Evolutionary conservation across 2,888 invertebrate species (phyloP).

Genomic region (Chironomus riparius): DNA sequence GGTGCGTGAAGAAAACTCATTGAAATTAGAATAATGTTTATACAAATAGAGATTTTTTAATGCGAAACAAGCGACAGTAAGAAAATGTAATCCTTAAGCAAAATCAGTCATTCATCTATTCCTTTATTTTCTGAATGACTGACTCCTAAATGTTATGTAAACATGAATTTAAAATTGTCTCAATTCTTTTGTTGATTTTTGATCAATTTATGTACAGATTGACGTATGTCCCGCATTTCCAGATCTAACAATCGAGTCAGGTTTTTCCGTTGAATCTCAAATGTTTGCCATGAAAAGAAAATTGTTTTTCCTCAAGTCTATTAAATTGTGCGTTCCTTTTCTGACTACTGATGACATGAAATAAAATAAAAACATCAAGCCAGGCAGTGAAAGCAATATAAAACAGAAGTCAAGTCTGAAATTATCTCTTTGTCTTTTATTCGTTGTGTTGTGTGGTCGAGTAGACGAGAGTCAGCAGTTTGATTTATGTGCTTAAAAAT

Average conservation of each 20-base stretch:
- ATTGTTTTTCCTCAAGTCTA: too few relatives aligned
- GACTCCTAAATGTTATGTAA: constrained; percentile 17
- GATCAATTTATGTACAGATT: not conserved
- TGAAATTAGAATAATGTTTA: not conserved
- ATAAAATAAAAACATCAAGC: not conserved
- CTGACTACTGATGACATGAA: not conserved
- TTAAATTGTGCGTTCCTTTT: too few relatives aligned
- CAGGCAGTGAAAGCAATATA: not conserved
- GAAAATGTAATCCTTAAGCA: not conserved
- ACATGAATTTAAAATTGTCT: constrained; percentile 5
- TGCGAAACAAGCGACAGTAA: not conserved
- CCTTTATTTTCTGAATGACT: not conserved
- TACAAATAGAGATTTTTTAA: not conserved
- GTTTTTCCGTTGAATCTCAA: too few relatives aligned
- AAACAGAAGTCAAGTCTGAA: not conserved
- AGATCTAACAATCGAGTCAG: not conserved
- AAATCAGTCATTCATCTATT: not conserved
- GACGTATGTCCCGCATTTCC: not conserved
- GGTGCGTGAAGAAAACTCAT: not conserved
- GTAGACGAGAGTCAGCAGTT: not conserved
- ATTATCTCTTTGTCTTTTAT: not conserved
- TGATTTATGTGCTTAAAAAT: not conserved
- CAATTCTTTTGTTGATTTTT: not conserved
- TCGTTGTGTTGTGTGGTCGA: not conserved
- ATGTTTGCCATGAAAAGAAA: too few relatives aligned